Conservation (phyloP, 2,888 invertebrate species). For the Mythimna loreyi region DNA sequence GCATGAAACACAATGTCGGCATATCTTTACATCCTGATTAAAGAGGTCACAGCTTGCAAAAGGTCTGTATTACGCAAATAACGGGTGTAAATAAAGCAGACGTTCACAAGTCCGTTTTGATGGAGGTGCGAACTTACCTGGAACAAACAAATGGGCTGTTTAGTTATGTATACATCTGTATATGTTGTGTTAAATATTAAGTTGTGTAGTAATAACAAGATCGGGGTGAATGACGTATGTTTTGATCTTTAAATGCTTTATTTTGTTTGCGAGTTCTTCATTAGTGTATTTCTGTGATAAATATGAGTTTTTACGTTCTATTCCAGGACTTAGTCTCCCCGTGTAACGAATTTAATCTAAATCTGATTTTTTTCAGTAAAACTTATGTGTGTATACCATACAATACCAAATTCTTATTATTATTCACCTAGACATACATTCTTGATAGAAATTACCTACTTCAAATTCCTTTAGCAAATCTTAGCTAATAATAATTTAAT, state of each 20-base stretch:
- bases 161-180: slow-evolving; percentile 31
- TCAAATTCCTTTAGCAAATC: neutral
- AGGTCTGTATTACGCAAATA: slow-evolving; percentile 44
- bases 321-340: no score
- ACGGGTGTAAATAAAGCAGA: slow-evolving; percentile 45
- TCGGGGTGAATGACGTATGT: slow-evolving; percentile 20
- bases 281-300: neutral
- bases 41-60: slow-evolving; percentile 44
- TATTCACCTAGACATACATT: no score
- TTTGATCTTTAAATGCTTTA: slow-evolving; percentile 17
- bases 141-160: slow-evolving; percentile 48
- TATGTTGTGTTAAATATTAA: slow-evolving; percentile 28
- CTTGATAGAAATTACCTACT: no score
- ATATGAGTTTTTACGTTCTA: no score
- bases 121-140: slow-evolving; percentile 58
- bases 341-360: no score
- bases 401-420: no score
- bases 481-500: neutral
- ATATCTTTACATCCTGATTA: slow-evolving; percentile 32
- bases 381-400: no score
- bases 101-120: slow-evolving; percentile 45
- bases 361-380: no score
- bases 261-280: neutral
- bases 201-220: slow-evolving; percentile 1
- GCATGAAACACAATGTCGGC: slow-evolving; percentile 1